These are phyloP conservation scores for Heteractis magnifica DNA, from an alignment of 92 coral and sea anemone genomes.

Conservation along the genomic window DNA sequence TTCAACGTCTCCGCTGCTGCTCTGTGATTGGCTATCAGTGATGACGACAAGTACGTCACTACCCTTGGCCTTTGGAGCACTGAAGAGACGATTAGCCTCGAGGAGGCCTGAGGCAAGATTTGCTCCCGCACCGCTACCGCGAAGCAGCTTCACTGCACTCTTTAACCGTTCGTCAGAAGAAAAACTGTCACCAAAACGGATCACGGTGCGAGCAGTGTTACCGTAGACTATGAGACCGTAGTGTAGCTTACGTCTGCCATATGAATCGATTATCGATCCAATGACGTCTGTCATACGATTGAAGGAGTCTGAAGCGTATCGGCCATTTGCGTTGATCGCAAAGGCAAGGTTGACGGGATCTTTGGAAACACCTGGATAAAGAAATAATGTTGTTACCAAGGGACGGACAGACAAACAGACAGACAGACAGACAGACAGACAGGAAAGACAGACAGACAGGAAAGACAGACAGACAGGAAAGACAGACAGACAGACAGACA, in stretches of 20 bases:
- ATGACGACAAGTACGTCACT: conserved; percentile 73
- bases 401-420: neutral
- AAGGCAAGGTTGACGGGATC: conserved; percentile 75
- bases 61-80: conserved; percentile 49
- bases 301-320: conserved; percentile 54
- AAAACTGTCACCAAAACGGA: conserved; percentile 66
- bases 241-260: conserved; percentile 66
- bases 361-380: conserved; percentile 29
- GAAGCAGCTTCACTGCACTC: conserved; percentile 52
- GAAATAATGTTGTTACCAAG: neutral
- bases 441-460: conserved; percentile 3
- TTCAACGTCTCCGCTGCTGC: conserved; percentile 28
- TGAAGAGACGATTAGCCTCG: conserved; percentile 59
- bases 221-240: conserved; percentile 80
- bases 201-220: conserved; percentile 48
- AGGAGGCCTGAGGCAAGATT: conserved; percentile 59
- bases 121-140: conserved; percentile 50
- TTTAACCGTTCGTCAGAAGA: conserved; percentile 55
- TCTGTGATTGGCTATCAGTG: conserved; percentile 70
- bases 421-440: neutral
- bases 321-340: conserved; percentile 77
- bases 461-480: neutral
- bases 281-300: conserved; percentile 64
- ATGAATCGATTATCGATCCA: conserved; percentile 74
- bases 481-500: neutral